Evolutionary conservation across 2,888 invertebrate genomes (phyloP).

Genomic region (Iphiclides podalirius): DNA sequence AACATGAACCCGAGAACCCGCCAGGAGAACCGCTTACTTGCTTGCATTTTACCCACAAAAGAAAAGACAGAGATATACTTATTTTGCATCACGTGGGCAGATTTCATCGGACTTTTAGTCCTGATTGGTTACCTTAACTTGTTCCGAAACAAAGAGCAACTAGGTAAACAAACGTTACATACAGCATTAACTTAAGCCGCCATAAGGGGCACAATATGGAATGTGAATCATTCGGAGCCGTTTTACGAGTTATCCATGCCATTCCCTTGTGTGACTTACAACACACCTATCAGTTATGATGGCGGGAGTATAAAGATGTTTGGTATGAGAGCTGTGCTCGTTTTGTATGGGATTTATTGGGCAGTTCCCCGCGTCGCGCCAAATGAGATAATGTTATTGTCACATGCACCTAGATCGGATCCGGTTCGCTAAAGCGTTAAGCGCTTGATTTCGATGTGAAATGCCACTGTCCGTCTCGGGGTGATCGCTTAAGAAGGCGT

Average conservation of each 20-base stretch:
- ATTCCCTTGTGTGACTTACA: constrained; percentile 20
- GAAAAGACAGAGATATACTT: too few species aligned
- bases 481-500: constrained; percentile 6
- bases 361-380: background rate
- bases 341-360: constrained; percentile 19
- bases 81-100: too few species aligned
- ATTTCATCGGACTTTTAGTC: too few species aligned
- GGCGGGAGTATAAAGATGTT: constrained; percentile 19
- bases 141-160: background rate
- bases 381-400: constrained; percentile 22
- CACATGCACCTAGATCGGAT: constrained; percentile 2
- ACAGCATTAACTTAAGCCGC: background rate
- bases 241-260: constrained; percentile 20
- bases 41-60: too few species aligned
- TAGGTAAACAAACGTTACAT: background rate
- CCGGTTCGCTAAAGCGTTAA: too few species aligned
- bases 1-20: too few species aligned
- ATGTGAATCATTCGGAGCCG: background rate
- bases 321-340: constrained; percentile 14
- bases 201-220: background rate
- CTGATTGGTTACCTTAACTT: too few species aligned
- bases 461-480: background rate
- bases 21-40: too few species aligned
- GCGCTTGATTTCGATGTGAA: constrained; percentile 7
- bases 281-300: constrained; percentile 21